Conservation (phyloP, 2,113 vertebrate genomes). For the Perca schrenkii region DNA sequence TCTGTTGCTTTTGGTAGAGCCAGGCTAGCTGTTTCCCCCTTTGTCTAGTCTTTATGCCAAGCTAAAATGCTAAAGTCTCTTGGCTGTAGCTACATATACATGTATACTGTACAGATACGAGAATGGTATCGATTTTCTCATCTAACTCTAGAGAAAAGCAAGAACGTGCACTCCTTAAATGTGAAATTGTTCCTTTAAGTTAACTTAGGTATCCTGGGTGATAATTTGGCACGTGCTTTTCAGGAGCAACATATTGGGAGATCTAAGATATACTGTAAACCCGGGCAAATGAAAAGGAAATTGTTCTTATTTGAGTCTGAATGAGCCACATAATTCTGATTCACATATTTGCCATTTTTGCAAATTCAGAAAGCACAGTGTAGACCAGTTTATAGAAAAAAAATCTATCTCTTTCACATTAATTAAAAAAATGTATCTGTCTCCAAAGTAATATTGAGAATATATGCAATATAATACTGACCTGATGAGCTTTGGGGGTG, state of each 20-base stretch:
- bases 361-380: neutral
- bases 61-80: neutral
- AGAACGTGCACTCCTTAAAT: neutral
- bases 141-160: neutral
- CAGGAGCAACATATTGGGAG: neutral
- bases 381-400: no score
- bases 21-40: neutral
- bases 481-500: neutral
- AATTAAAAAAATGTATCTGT: neutral
- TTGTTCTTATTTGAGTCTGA: no score
- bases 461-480: slow-evolving; percentile 16
- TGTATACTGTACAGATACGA: neutral
- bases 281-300: no score
- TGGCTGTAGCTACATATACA: neutral
- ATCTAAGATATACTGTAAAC: neutral
- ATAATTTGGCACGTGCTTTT: neutral
- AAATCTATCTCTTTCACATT: no score
- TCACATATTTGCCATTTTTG: neutral
- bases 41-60: neutral
- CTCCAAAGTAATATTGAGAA: slow-evolving; percentile 21
- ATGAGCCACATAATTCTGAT: no score
- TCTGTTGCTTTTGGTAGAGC: neutral
- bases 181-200: neutral
- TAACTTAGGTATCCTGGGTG: neutral
- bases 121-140: neutral